Evolutionary conservation across 2,797 vertebrate genomes (phyloP), one percentile per base, ranked within the genome.

Genomic region (Lutjanus argentimaculatus): DNA sequence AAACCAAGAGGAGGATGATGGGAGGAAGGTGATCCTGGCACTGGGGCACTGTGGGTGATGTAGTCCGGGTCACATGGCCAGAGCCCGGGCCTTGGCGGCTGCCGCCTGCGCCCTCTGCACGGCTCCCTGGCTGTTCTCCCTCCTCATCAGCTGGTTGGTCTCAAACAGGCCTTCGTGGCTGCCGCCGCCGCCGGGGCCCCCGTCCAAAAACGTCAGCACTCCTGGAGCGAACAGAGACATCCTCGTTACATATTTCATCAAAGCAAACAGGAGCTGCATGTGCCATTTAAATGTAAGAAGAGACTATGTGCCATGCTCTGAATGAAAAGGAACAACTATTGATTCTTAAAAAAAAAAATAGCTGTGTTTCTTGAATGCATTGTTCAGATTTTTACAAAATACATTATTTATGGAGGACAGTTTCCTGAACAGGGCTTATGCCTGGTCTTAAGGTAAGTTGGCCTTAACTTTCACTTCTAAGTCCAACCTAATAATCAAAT

Each of bases 81-180:
- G 96, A 36, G 92, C 94, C 63, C 96, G 94, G 77, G 97, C 97
- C 43, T 96, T 96, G 86, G 96, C 95, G 70, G 97, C 97, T 4
- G 97, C 96, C 0, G 95, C 95, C 89, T 97, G 96, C 0, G 97
- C 97, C 78, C 95, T 93, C 94, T 97, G 97, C 65, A 97, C 94
- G 7, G 96, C 87, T 0, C 86, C 94, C 0, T 96, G 92, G 80
- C 96, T 96, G 88, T 94, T 96, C 94, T 97, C 97, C 10, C 93
- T 92, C 85, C 96, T 94, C 72, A 92, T 89, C 79, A 98, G 95
- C 94, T 96, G 97, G 92, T 96, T 97, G 93, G 95, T 97, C 90
- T 98, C 97, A 56, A 98, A 98, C 86, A 98, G 89, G 10, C 97
- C 97, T 89, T 98, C 97, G 0, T 97, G 97, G 80, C 79, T 51